phyloP scores from a whole-genome alignment of 1,140 invertebrate species.

The Orchestia grillus region DNA sequence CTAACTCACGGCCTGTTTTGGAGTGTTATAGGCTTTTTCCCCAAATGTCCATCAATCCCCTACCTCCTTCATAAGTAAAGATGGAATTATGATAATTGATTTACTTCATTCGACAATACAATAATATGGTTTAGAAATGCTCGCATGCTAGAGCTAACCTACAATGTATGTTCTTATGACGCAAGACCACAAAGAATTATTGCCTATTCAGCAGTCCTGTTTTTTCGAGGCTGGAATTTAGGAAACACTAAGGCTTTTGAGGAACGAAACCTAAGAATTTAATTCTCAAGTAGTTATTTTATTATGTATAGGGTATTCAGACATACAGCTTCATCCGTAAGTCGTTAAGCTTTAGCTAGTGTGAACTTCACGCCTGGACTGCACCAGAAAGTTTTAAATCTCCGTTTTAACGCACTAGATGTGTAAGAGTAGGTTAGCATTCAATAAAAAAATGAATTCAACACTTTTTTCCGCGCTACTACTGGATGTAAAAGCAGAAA shows the following conservation, averaged over 20 bases:
- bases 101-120: background rate
- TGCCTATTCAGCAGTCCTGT: background rate
- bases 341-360: too few species aligned
- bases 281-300: too few species aligned
- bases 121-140: background rate
- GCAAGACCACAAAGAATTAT: background rate
- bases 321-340: too few species aligned
- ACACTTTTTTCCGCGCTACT: too few species aligned
- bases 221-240: background rate
- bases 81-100: background rate
- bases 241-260: background rate
- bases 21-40: background rate
- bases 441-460: too few species aligned
- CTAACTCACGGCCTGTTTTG: background rate
- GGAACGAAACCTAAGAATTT: background rate
- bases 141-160: background rate
- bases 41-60: background rate
- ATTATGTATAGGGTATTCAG: too few species aligned
- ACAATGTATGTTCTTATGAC: background rate
- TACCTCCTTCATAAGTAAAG: background rate
- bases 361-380: too few species aligned
- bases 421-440: too few species aligned
- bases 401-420: too few species aligned
- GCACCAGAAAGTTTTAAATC: too few species aligned
- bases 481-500: too few species aligned